Evolutionary conservation across 2,113 vertebrate genomes (phyloP).

Genomic region (Carassius auratus): DNA sequence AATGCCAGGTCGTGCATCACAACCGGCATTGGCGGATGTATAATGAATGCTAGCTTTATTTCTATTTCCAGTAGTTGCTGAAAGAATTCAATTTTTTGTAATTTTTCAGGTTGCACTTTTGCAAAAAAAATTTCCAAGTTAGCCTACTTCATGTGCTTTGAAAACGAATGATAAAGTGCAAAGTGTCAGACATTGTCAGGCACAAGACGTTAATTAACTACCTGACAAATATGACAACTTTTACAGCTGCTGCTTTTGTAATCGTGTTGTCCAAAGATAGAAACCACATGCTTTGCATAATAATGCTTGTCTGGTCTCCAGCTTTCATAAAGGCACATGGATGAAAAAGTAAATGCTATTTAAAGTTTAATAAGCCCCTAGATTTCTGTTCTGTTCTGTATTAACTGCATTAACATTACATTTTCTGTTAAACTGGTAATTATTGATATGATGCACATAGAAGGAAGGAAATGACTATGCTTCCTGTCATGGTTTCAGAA

Average conservation of each 20-base stretch:
- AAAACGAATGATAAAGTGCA: not conserved
- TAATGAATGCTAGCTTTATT: not conserved
- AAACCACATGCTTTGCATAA: constrained; percentile 63
- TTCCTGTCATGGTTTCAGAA: constrained; percentile 52
- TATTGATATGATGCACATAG: constrained; percentile 21
- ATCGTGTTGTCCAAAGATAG: not conserved
- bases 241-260: not conserved
- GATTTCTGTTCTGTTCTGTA: not conserved
- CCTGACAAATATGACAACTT: not conserved
- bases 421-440: not conserved
- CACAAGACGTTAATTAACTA: not conserved
- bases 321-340: not conserved
- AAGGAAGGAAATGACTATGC: constrained; percentile 46
- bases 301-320: constrained; percentile 1
- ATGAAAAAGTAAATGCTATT: not conserved
- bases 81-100: not conserved
- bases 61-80: not conserved
- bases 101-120: not conserved
- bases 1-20: not conserved
- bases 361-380: not conserved
- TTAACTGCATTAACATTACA: not conserved
- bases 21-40: not conserved
- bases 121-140: not conserved
- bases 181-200: not conserved
- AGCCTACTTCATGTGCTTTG: not conserved